Evolutionary conservation across 2,888 invertebrate genomes (phyloP), one percentile per base, ranked within the genome.

Genomic region (Eupithecia dodoneata): DNA sequence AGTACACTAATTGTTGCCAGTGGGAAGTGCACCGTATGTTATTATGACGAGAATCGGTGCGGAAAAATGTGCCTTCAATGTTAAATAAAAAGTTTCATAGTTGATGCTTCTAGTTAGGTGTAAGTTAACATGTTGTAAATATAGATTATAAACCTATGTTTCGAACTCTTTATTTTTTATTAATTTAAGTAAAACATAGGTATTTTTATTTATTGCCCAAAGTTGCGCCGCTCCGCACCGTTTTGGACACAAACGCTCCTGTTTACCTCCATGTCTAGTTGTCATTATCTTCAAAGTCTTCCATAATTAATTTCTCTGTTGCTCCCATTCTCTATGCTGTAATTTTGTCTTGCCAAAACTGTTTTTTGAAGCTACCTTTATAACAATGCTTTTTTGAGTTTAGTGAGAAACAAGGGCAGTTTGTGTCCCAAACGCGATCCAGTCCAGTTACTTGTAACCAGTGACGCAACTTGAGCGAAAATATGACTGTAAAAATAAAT

Each of bases 21-120:
- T 87, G 84, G 83, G 87, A 87, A 88, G 90, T 91, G 92, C 90
- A 88, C 92, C 90, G 87, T 86, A 86, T 86, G 87, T 89, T 83
- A 86, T 89, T 83, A 86, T 89, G 90, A 84, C 74, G 86, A 88
- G 91, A 92, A 92, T 90, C 91, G 93, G 95, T 94, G 95, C 94
- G 95, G 91, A 94, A 95, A 89, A 86, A 94, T 95, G 95, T 95
- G 95, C 95, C 95, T 95, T 95, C 92, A 93, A 94, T 94, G 94
- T 94, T 93, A 90, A 94, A 93, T 93, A 90, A 91, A 90, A 91
- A 88, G 87, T 87, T 93, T 92, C 91, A 94, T 94, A 94, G 94
- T 94, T 94, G 92, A 94, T 93, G 94, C 94, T 95, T 95, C 92
- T 93, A 93, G 91, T 87, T 93, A 93, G 91, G 82, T 83, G 85